Base-by-base conservation (phyloP, 2,113 vertebrate genomes). In the Cricetomys ansorgei region DNA sequence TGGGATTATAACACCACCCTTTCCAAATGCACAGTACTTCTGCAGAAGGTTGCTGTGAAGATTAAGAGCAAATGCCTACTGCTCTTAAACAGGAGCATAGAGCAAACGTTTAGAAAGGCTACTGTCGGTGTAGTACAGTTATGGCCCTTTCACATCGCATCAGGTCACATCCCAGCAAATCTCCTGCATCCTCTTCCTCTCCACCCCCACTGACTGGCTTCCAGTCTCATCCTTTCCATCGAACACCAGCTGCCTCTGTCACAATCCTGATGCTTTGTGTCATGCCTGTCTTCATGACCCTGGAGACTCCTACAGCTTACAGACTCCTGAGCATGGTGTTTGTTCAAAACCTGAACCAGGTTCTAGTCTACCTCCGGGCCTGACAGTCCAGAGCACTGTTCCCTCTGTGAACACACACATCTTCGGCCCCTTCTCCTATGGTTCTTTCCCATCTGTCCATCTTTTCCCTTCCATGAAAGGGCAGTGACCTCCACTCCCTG, bases 401-500 rank as follows among this genome's bases (percentile, higher is more conserved):
- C 53, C 69, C 53, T 55, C 75, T 31, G 10, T 34, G 65, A 40
- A 75, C 0, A 40, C 1, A 34, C 0, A 5, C 62, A 0, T 15
- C 31, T 59, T 23, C 19, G 53, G 69, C 53, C 55, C 17, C 12
- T 5, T 45, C 0, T 12, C 3, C 2, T 73, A 62, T 55, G 16
- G 15, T 81, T 43, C 88, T 29, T 48, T 15, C 53, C 37, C 53
- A 8, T 29, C 6, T 0, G 19, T 11, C 72, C 62, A 50, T 27
- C 59, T 53, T 34, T 9, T n/a, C 43, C 48, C 43, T n/a, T 19
- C 57, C 45, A 48, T 0, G 10, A 27, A 86, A 73, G 29, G 69
- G 0, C 69, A 11, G 2, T 37, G 73, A 40, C 37, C 43, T 19
- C n/a, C 11, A 5, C 53, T 29, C 31, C n/a, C 55, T 37, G 0